phyloP scores from a whole-genome alignment of 1,140 invertebrate genomes.

The Drosophila erecta region DNA sequence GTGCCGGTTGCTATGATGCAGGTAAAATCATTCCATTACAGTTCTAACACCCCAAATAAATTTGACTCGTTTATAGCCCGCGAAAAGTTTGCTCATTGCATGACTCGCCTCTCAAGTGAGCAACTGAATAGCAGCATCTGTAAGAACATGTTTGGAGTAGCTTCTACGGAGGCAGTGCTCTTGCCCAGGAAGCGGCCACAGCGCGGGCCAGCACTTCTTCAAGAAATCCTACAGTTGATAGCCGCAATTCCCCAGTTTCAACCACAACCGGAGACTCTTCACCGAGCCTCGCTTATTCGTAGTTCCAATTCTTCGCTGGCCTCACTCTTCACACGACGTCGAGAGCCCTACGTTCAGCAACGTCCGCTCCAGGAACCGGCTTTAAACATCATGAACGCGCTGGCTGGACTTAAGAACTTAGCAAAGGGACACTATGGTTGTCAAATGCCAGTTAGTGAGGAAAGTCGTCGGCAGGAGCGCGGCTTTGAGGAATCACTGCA shows the following conservation, averaged over 20 bases:
- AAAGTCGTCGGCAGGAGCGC: constrained; percentile 85
- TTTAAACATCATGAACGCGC: constrained; percentile 86
- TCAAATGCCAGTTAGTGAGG: constrained; percentile 65
- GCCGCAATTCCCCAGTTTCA: constrained; percentile 86
- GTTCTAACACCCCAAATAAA: background rate
- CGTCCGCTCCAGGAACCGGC: constrained; percentile 86
- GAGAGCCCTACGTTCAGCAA: constrained; percentile 84
- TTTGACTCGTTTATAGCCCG: constrained; percentile 36
- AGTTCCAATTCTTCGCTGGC: constrained; percentile 73
- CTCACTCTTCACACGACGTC: constrained; percentile 71
- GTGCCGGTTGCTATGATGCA: constrained; percentile 90
- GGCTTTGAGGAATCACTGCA: constrained; percentile 90
- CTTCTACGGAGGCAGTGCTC: background rate
- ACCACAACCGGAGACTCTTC: constrained; percentile 69
- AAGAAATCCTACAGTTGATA: constrained; percentile 89
- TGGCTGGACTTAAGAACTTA: constrained; percentile 86
- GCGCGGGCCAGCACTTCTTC: constrained; percentile 87
- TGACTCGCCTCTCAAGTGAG: constrained; percentile 84
- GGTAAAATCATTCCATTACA: constrained; percentile 84
- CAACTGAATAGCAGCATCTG: constrained; percentile 61
- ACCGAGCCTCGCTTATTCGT: constrained; percentile 72
- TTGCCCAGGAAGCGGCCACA: constrained; percentile 63
- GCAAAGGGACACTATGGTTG: constrained; percentile 85
- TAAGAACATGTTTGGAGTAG: constrained; percentile 51
- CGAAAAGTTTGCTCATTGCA: constrained; percentile 85